A percentile compares a stretch with the other conserved stretches of the same genome.
Conservation (phyloP, 2,113 vertebrate species). For the Brachionichthys hirsutus region DNA sequence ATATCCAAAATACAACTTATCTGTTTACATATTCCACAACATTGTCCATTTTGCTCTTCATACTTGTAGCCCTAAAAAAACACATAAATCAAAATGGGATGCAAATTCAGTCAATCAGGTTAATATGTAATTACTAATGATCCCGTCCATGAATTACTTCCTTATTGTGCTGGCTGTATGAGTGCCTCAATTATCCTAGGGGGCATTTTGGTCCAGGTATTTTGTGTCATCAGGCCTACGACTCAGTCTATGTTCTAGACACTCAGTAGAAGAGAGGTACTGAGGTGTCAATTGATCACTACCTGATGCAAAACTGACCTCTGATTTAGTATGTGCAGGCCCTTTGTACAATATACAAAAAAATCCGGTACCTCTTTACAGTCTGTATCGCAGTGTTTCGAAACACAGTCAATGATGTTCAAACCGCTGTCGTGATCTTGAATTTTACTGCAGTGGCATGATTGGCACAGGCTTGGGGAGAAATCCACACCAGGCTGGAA, state of each 20-base stretch:
- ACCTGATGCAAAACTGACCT: background rate
- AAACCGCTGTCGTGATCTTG: slow-evolving; percentile 38
- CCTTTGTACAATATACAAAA: too few species aligned
- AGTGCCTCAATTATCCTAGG: too few species aligned
- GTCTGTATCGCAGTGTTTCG: slow-evolving; percentile 12
- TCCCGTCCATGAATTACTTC: too few species aligned
- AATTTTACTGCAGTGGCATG: slow-evolving; percentile 66
- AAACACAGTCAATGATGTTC: slow-evolving; percentile 55
- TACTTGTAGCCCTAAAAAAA: slow-evolving; percentile 71
- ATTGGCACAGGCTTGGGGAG: slow-evolving; percentile 52
- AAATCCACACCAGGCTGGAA: slow-evolving; percentile 72
- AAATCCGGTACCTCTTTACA: slow-evolving; percentile 64
- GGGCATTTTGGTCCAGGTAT: too few species aligned
- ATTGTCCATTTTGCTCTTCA: slow-evolving; percentile 58
- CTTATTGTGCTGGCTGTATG: too few species aligned
- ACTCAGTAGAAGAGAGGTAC: too few species aligned
- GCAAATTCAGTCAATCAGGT: background rate
- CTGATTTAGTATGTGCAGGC: background rate
- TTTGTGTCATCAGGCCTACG: too few species aligned
- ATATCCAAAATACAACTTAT: slow-evolving; percentile 68
- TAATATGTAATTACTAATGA: too few species aligned
- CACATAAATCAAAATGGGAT: background rate
- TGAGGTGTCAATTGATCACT: too few species aligned
- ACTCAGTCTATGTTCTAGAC: too few species aligned
- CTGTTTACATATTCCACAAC: slow-evolving; percentile 81